phyloP scores from a whole-genome alignment of 2,113 vertebrate species.

The Corythoichthys haematopterus region DNA sequence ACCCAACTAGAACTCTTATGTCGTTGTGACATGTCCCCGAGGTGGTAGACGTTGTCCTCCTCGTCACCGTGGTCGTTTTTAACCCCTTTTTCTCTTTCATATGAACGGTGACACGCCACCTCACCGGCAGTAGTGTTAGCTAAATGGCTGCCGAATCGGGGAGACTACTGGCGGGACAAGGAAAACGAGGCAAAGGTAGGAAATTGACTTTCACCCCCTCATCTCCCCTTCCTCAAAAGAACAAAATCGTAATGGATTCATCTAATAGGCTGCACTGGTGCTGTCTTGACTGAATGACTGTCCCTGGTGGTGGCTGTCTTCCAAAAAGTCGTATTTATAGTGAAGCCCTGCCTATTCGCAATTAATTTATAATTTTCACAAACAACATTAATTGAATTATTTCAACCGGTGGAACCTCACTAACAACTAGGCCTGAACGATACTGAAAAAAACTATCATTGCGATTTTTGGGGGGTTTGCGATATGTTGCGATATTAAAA shows the following conservation, averaged over 20 bases:
- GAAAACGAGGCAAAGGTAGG: conserved; percentile 81
- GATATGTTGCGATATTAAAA: too few relatives aligned
- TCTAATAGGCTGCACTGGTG: conserved; percentile 70
- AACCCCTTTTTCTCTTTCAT: conserved; percentile 70
- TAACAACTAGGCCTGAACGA: neutral
- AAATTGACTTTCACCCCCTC: conserved; percentile 68
- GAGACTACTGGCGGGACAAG: conserved; percentile 80
- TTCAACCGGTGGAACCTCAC: neutral
- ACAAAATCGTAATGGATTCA: conserved; percentile 67
- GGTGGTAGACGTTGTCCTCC: conserved; percentile 23
- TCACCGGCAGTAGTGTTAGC: conserved; percentile 75
- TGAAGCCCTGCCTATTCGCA: neutral
- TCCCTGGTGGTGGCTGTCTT: conserved; percentile 70
- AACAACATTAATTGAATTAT: neutral
- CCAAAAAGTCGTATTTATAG: conserved; percentile 54
- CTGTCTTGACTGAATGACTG: conserved; percentile 63
- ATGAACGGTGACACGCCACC: conserved; percentile 77
- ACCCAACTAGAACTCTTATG: conserved; percentile 16
- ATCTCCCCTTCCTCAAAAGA: conserved; percentile 50
- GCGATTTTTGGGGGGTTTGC: too few relatives aligned
- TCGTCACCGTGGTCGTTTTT: conserved; percentile 57
- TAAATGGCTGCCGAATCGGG: conserved; percentile 80
- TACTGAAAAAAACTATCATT: too few relatives aligned
- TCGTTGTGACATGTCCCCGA: conserved; percentile 52
- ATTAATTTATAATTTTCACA: neutral